Conservation (phyloP, 2,113 vertebrate species). For the Cranoglanis bouderius region DNA sequence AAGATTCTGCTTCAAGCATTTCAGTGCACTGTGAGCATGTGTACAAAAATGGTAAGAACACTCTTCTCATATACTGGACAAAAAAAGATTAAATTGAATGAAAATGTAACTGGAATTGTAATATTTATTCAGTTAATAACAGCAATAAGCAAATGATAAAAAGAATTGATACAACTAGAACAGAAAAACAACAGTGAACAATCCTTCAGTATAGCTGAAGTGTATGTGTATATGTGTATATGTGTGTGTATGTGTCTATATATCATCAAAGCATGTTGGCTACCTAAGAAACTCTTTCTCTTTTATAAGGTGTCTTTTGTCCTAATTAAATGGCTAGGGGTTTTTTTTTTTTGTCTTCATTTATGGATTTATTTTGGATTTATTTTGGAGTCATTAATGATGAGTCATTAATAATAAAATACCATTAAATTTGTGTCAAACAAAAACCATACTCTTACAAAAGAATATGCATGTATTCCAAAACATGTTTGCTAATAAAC, state of each 20-base stretch:
- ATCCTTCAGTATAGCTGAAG: not conserved
- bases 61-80: not conserved
- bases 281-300: too few species aligned
- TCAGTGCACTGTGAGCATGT: not conserved
- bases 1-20: not conserved
- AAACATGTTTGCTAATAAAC: conserved; percentile 2
- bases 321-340: too few species aligned
- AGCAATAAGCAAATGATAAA: not conserved
- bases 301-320: too few species aligned
- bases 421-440: not conserved
- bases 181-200: not conserved
- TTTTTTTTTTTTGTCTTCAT: too few species aligned
- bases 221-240: too few species aligned
- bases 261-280: too few species aligned
- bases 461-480: not conserved
- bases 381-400: not conserved
- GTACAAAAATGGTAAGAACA: not conserved
- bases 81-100: not conserved
- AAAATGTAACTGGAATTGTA: not conserved
- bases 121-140: not conserved
- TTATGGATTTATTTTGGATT: not conserved
- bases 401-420: too few species aligned
- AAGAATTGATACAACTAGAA: not conserved
- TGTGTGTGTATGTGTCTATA: too few species aligned
- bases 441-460: not conserved